These are phyloP conservation scores for Temnothorax rugatulus DNA, from an alignment of 2,888 invertebrate species.

Conservation along the genomic window DNA sequence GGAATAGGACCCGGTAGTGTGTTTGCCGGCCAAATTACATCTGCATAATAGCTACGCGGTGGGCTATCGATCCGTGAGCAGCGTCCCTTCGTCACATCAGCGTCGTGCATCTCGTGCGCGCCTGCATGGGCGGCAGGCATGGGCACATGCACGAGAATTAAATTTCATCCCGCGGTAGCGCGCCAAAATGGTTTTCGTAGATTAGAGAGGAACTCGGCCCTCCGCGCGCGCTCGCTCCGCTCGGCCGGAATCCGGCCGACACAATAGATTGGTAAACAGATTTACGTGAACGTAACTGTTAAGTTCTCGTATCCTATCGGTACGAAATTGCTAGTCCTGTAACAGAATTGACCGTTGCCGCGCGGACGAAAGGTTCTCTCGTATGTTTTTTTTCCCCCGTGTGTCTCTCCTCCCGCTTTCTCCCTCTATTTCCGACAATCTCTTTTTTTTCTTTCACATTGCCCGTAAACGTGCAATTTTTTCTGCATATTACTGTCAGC, in stretches of 20 bases:
- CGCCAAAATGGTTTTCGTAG: conserved; percentile 74
- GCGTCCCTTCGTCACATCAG: conserved; percentile 80
- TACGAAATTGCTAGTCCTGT: conserved; percentile 56
- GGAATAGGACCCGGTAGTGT: conserved; percentile 77
- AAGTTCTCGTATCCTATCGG: conserved; percentile 51
- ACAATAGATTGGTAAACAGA: conserved; percentile 67
- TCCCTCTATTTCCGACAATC: background rate
- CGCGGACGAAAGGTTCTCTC: conserved; percentile 54
- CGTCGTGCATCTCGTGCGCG: conserved; percentile 73
- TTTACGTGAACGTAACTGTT: conserved; percentile 59
- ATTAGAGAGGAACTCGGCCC: conserved; percentile 68
- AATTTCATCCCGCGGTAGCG: conserved; percentile 68
- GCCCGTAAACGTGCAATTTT: conserved; percentile 53
- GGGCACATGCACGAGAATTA: conserved; percentile 70
- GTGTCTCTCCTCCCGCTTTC: background rate
- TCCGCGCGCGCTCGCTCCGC: conserved; percentile 61
- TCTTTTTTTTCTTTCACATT: conserved; percentile 52
- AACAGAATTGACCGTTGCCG: conserved; percentile 65
- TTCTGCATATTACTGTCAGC: conserved; percentile 49
- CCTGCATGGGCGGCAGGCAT: conserved; percentile 56
- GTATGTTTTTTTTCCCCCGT: conserved; percentile 47
- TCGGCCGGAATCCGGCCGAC: conserved; percentile 57
- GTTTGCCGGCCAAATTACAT: conserved; percentile 83
- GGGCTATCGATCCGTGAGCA: conserved; percentile 81
- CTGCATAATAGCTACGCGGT: conserved; percentile 83